Evolutionary conservation across 1,140 invertebrate genomes (phyloP), one percentile per base, ranked within the genome.

Genomic region (Heliconius nattereri): DNA sequence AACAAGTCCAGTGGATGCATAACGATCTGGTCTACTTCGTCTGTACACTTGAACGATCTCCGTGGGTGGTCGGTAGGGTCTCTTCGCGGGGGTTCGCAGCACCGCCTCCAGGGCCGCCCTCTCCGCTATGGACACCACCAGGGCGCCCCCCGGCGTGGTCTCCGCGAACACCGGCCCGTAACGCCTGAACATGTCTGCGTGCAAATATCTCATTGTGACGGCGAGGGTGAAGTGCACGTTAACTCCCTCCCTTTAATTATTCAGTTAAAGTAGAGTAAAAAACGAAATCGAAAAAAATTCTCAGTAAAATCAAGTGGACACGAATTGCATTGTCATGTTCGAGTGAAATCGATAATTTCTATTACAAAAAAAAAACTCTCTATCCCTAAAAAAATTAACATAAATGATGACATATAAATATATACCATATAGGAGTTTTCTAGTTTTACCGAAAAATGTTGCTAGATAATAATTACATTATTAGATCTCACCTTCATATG

Each of bases 21-120:
- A 98, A 88, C 97, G 95, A 91, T 98, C 97, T 1, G 96, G 97
- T 19, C 96, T 94, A n/a, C 95, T 96, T 45, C 92, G 95, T 23
- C 98, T 95, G 90, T 98, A 98, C 85, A 96, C 95, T 11, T 96
- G 96, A 57, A 98, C 96, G 74, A 98, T 97, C 91, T 98, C 97
- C 3, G 98, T 98, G 32, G 97, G 97, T 35, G 98, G 97, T 40
- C 98, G 95, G 79, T 97, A 95, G 0, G 98, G 98, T 87, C 96
- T 97, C 85, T 96, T 96, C 49, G 96, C 96, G 2, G 95, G 95
- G 45, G 96, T 95, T 76, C 96, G 96, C 20, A 98, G 95, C 7
- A 98, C 96, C 75, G 96, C 96, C 86, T 98, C 97, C 79, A 98
- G 96, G 86, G 98, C 97, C 1, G 94, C 89, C n/a, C 96, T 95